Evolutionary conservation across 2,113 vertebrate genomes (phyloP).

Genomic region (mouse (Mus musculus)): DNA sequence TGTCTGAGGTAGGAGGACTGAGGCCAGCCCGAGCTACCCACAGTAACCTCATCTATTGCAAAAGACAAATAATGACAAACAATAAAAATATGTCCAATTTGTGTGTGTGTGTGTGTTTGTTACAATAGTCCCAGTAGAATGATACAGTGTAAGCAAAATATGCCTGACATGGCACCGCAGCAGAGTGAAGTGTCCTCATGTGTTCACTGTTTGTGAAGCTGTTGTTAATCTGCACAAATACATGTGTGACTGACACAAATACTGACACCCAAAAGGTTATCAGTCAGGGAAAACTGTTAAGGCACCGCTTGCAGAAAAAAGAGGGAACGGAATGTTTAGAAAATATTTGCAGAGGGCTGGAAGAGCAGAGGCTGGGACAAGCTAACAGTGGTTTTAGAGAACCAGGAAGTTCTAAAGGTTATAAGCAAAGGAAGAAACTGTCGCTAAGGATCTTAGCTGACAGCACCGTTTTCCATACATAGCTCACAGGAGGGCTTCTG

Average conservation of each 20-base stretch:
- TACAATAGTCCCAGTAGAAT: not conserved
- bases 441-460: not conserved
- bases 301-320: not conserved
- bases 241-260: not conserved
- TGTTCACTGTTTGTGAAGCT: constrained; percentile 1
- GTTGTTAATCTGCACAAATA: not conserved
- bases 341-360: not conserved
- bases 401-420: constrained; percentile 2
- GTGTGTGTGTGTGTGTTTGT: not conserved
- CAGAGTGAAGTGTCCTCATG: not conserved
- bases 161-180: not conserved
- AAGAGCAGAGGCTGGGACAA: not conserved
- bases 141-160: not conserved
- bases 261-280: not conserved
- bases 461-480: not conserved
- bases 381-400: not conserved
- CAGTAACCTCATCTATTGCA: not conserved
- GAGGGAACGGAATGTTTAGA: not conserved
- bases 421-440: not conserved
- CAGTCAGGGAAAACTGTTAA: not conserved
- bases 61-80: not conserved
- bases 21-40: too few relatives aligned
- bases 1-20: too few relatives aligned
- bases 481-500: not conserved
- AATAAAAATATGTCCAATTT: not conserved